phyloP scores from a whole-genome alignment of 2,888 invertebrate species.

The Atrina japonica region DNA sequence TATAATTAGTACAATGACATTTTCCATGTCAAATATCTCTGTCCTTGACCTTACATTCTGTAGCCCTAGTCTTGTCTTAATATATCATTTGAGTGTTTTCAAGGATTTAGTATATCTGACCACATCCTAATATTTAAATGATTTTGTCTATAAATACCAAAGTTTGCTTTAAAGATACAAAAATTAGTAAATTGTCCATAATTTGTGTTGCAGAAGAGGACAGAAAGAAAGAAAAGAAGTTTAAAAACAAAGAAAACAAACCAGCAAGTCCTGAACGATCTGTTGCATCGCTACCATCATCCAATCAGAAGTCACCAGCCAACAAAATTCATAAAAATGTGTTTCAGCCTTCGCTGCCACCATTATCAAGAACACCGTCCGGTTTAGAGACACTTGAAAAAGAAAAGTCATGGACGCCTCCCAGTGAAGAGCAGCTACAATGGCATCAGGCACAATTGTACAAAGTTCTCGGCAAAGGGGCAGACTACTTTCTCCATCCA shows the following conservation, averaged over 20 bases:
- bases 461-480: slow-evolving; percentile 72
- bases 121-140: too few relatives aligned
- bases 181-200: too few relatives aligned
- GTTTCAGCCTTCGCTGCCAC: slow-evolving; percentile 55
- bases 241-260: slow-evolving; percentile 30
- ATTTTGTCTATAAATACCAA: too few relatives aligned
- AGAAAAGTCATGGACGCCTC: slow-evolving; percentile 25
- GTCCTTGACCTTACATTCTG: too few relatives aligned
- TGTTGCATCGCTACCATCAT: not conserved
- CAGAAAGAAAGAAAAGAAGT: slow-evolving; percentile 49
- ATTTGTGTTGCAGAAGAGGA: slow-evolving; percentile 60
- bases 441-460: slow-evolving; percentile 74
- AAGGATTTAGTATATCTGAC: too few relatives aligned
- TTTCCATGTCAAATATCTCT: too few relatives aligned
- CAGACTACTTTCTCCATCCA: slow-evolving; percentile 75
- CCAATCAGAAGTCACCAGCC: slow-evolving; percentile 24
- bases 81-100: too few relatives aligned
- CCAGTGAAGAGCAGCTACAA: slow-evolving; percentile 38
- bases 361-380: slow-evolving; percentile 59
- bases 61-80: too few relatives aligned
- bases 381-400: slow-evolving; percentile 30
- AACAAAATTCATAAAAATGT: slow-evolving; percentile 21
- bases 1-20: too few relatives aligned
- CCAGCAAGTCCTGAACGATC: slow-evolving; percentile 6
- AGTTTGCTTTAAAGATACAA: too few relatives aligned